Conservation (phyloP, 2,888 invertebrate species). For the Sesia apiformis region DNA sequence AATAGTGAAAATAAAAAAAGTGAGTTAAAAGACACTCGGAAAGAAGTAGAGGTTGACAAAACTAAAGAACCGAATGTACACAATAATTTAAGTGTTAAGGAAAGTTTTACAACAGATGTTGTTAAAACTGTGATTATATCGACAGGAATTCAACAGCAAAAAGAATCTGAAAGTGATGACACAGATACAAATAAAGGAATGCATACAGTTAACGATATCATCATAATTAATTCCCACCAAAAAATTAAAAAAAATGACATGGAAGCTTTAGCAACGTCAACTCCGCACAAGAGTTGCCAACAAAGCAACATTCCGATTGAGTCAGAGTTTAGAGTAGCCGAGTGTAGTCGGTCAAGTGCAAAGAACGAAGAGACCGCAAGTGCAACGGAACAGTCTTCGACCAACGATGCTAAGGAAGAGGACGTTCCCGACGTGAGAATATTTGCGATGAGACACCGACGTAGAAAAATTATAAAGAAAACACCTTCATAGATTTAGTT, state of each 20-base stretch:
- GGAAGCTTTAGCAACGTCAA: conserved; percentile 51
- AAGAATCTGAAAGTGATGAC: conserved; percentile 3
- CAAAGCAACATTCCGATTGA: not conserved
- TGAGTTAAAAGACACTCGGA: not conserved
- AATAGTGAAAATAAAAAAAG: not conserved
- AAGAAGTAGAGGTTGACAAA: not conserved
- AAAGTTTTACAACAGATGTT: conserved; percentile 10
- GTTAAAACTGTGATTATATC: conserved; percentile 48
- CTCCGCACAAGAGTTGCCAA: conserved; percentile 38
- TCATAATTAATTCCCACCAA: not conserved
- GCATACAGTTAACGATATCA: not conserved
- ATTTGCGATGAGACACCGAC: conserved; percentile 35
- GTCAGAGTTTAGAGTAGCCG: too few species aligned
- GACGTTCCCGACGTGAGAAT: conserved; percentile 57
- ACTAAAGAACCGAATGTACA: not conserved
- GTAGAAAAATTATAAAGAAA: conserved; percentile 36
- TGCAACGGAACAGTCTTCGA: not conserved
- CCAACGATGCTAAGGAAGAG: not conserved
- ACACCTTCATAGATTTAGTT: too few species aligned
- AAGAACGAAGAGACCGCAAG: not conserved
- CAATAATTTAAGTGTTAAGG: not conserved
- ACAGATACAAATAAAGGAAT: too few species aligned
- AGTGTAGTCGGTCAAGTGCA: not conserved
- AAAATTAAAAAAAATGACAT: conserved; percentile 5
- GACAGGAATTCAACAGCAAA: conserved; percentile 27